These are phyloP conservation scores for Cremastinae sp. DNA, from an alignment of 2,888 invertebrate genomes.

Conservation along the genomic window DNA sequence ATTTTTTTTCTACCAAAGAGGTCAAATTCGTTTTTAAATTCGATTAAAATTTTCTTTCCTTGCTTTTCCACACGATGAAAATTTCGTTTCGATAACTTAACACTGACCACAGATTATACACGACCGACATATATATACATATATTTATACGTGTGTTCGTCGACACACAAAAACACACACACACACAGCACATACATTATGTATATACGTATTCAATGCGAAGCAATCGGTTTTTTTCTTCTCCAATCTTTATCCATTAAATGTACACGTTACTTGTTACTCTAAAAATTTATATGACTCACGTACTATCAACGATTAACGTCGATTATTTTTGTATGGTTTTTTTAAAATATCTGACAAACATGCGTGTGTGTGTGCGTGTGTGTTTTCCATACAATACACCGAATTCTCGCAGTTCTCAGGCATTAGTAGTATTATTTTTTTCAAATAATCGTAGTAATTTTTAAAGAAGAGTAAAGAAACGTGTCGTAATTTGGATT, in stretches of 20 bases:
- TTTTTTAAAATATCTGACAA: conserved; percentile 53
- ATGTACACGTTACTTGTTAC: conserved; percentile 50
- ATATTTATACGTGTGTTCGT: conserved; percentile 10
- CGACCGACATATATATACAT: conserved; percentile 33
- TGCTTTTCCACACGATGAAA: no score
- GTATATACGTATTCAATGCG: conserved; percentile 38
- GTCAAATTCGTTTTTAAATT: no score
- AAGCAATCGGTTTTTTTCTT: conserved; percentile 46
- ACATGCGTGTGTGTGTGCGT: conserved; percentile 7
- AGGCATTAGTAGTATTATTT: conserved; percentile 36
- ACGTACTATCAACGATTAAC: conserved; percentile 56
- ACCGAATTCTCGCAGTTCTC: conserved; percentile 35
- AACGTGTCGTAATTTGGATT: conserved; percentile 33
- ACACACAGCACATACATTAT: conserved; percentile 20
- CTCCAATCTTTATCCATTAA: conserved; percentile 30
- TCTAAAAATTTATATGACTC: conserved; percentile 55
- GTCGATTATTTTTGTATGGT: conserved; percentile 52
- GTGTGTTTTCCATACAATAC: conserved; percentile 39
- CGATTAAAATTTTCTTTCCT: no score
- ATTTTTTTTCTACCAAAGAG: no score
- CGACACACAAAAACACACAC: no score
- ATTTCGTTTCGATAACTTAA: no score
- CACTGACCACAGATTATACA: conserved; percentile 60
- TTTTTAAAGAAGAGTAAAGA: conserved; percentile 7
- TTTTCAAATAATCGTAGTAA: conserved; percentile 18